Conservation (phyloP, 2,797 vertebrate genomes). For the Sciurus carolinensis region DNA sequence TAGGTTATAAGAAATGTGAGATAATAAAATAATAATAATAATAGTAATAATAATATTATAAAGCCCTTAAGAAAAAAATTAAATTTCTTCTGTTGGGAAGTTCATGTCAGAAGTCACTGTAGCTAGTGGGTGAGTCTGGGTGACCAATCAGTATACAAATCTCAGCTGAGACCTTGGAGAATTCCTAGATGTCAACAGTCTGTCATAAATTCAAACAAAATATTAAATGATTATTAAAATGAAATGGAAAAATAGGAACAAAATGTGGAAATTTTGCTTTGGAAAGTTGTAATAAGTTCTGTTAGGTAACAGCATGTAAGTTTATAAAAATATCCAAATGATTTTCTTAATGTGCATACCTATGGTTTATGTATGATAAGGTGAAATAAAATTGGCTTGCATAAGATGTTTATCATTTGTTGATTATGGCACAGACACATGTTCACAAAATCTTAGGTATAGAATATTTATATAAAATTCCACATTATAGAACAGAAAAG, state of each 20-base stretch:
- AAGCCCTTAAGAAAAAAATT: constrained; percentile 68
- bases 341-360: constrained; percentile 85
- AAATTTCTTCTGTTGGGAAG: constrained; percentile 40
- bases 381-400: constrained; percentile 85
- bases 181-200: constrained; percentile 40
- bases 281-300: constrained; percentile 82
- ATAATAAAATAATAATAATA: constrained; percentile 23
- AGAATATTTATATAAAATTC: constrained; percentile 91
- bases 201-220: constrained; percentile 51
- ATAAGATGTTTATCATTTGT: constrained; percentile 83
- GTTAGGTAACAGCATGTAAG: constrained; percentile 80
- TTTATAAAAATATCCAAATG: constrained; percentile 85
- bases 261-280: constrained; percentile 74
- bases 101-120: neutral
- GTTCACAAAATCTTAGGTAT: constrained; percentile 89
- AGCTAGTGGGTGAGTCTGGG: neutral
- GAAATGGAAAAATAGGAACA: constrained; percentile 78
- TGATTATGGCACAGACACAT: constrained; percentile 91
- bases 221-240: constrained; percentile 60
- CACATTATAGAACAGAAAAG: constrained; percentile 89
- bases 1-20: constrained; percentile 51
- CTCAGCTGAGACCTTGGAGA: constrained; percentile 39
- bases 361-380: constrained; percentile 79
- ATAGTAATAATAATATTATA: neutral
- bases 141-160: neutral